Percentiles rank a stretch among this genome's conserved stretches.
Conservation (phyloP, 35 echinoderm and acorn worm species). For the Lytechinus variegatus region DNA sequence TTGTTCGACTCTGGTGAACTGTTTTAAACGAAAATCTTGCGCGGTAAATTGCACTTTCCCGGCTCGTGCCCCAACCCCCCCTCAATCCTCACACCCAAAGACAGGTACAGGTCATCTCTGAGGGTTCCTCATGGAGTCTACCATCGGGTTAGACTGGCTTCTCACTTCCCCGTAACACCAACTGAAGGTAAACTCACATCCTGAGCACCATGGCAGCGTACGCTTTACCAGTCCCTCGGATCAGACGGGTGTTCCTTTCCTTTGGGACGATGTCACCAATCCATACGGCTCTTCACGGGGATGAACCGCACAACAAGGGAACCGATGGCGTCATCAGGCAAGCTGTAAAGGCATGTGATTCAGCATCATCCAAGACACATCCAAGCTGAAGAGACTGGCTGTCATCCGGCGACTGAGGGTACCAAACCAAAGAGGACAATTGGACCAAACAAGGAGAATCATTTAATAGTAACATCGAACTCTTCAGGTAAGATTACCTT, state of each 20-base stretch:
- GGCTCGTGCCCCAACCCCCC: not conserved
- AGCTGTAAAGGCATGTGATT: not conserved
- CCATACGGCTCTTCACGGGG: not conserved
- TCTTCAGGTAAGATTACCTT: not conserved
- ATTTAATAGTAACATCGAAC: not conserved
- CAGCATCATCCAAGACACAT: not conserved
- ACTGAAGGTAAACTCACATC: not conserved
- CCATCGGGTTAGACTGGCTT: not conserved
- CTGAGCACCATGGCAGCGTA: not conserved
- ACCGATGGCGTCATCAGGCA: not conserved
- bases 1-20: not conserved
- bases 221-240: not conserved
- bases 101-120: not conserved
- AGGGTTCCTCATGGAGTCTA: not conserved
- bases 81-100: not conserved
- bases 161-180: not conserved
- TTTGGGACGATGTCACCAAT: not conserved
- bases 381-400: not conserved
- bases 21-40: not conserved
- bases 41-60: not conserved
- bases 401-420: not conserved
- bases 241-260: not conserved
- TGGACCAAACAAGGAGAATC: not conserved
- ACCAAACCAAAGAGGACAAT: not conserved
- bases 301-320: not conserved